Evolutionary conservation across 2,797 vertebrate genomes (phyloP).

Genomic region (Acipenser oxyrinchus): DNA sequence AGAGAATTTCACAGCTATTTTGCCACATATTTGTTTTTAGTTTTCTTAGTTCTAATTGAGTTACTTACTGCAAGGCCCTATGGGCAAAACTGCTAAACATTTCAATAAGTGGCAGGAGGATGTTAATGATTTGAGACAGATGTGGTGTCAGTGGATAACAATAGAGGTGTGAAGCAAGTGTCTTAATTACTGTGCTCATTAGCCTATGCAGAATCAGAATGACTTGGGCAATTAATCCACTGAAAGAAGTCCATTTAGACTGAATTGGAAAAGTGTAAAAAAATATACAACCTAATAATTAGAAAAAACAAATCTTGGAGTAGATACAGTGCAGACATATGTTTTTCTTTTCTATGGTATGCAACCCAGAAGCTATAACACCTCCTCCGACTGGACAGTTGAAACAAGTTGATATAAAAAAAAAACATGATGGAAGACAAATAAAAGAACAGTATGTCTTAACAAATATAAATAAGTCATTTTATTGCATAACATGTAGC

Average conservation of each 20-base stretch:
- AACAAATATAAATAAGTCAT: too few relatives aligned
- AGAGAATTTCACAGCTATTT: too few relatives aligned
- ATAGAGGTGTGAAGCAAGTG: constrained; percentile 72
- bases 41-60: too few relatives aligned
- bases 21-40: too few relatives aligned
- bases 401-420: too few relatives aligned
- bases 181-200: constrained; percentile 69
- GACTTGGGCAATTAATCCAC: constrained; percentile 18
- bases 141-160: constrained; percentile 65
- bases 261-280: constrained; percentile 29
- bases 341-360: too few relatives aligned
- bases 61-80: constrained; percentile 50
- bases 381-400: too few relatives aligned
- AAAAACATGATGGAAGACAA: neutral
- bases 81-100: constrained; percentile 71
- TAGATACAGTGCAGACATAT: constrained; percentile 13
- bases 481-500: too few relatives aligned
- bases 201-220: constrained; percentile 50
- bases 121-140: constrained; percentile 64
- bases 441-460: constrained; percentile 11
- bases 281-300: constrained; percentile 29
- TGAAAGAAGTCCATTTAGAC: constrained; percentile 45
- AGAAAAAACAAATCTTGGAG: constrained; percentile 23
- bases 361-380: too few relatives aligned
- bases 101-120: constrained; percentile 58